phyloP scores from a whole-genome alignment of 2,113 vertebrate genomes.

The Xenopus borealis region DNA sequence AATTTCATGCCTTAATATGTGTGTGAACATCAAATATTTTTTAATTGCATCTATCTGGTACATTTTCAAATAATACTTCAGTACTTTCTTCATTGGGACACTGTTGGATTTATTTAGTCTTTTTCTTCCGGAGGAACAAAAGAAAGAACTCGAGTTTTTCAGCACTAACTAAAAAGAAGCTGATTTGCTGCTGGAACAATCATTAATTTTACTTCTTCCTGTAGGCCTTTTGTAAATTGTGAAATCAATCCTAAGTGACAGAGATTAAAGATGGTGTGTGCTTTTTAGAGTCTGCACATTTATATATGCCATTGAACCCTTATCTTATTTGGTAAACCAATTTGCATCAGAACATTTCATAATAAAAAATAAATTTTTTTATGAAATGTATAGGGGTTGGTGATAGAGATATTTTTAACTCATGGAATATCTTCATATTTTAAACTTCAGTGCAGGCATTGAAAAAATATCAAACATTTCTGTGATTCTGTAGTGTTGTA shows the following conservation, averaged over 20 bases:
- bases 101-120: not conserved
- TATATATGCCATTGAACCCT: conserved; percentile 31
- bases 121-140: not conserved
- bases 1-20: too few species aligned
- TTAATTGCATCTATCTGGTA: too few species aligned
- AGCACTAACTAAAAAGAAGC: conserved; percentile 21
- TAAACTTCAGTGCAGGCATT: not conserved
- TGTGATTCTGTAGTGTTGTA: too few species aligned
- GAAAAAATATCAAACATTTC: not conserved
- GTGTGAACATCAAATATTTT: too few species aligned
- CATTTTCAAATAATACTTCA: too few species aligned
- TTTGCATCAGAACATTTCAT: conserved; percentile 22
- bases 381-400: not conserved
- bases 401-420: not conserved
- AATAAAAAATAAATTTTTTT: not conserved
- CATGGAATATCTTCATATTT: not conserved
- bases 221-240: conserved; percentile 45
- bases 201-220: conserved; percentile 46
- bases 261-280: conserved; percentile 36
- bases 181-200: conserved; percentile 36
- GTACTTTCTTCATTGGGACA: too few species aligned
- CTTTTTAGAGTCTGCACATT: conserved; percentile 29
- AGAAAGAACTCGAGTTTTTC: conserved; percentile 1
- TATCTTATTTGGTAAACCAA: conserved; percentile 33
- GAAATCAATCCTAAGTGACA: conserved; percentile 45